These are phyloP conservation scores for Clarias gariepinus DNA, from an alignment of 2,113 vertebrate species.

Conservation along the genomic window DNA sequence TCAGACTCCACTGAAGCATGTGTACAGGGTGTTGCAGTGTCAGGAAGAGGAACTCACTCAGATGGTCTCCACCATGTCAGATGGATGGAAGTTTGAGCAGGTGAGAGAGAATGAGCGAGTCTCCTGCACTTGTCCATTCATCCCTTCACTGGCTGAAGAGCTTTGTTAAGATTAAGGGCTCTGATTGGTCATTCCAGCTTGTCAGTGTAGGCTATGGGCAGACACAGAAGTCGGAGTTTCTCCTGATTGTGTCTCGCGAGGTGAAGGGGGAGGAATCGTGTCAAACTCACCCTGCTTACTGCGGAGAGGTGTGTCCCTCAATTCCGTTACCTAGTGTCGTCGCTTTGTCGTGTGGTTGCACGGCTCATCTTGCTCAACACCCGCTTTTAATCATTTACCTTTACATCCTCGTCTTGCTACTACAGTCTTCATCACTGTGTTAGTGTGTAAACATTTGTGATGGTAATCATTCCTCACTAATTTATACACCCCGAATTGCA, in stretches of 20 bases:
- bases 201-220: conserved; percentile 92
- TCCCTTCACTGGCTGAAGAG: conserved; percentile 48
- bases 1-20: conserved; percentile 93
- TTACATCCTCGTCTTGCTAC: conserved; percentile 3
- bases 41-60: conserved; percentile 98
- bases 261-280: conserved; percentile 87
- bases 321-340: conserved; percentile 69
- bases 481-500: neutral
- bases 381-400: conserved; percentile 28
- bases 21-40: conserved; percentile 96
- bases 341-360: conserved; percentile 67
- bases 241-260: conserved; percentile 94
- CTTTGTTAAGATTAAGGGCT: conserved; percentile 58
- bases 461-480: neutral
- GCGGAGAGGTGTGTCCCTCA: conserved; percentile 88
- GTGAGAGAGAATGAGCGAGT: conserved; percentile 63
- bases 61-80: conserved; percentile 99
- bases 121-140: conserved; percentile 54
- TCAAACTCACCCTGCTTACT: conserved; percentile 81
- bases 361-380: conserved; percentile 67
- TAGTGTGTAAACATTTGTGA: neutral
- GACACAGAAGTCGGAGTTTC: conserved; percentile 92
- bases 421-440: neutral
- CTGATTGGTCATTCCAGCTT: conserved; percentile 91
- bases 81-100: conserved; percentile 99